A percentile compares a stretch with the other conserved stretches of the same genome.
Evolutionary conservation across 2,797 vertebrate species (phyloP).

Genomic region (Molothrus aeneus): DNA sequence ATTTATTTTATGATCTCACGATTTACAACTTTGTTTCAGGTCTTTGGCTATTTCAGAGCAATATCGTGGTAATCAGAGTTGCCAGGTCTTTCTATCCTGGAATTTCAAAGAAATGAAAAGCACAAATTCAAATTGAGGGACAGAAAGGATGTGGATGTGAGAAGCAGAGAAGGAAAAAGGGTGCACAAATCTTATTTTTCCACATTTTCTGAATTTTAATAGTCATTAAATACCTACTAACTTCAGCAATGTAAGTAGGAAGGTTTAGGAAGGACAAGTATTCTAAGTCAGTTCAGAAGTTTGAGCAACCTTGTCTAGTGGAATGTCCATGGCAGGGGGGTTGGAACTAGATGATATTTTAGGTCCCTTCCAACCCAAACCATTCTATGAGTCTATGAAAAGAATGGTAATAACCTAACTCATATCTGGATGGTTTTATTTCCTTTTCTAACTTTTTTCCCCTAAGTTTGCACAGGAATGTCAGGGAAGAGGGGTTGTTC

Average conservation of each 20-base stretch:
- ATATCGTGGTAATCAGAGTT: neutral
- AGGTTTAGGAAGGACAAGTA: neutral
- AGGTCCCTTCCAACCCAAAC: neutral
- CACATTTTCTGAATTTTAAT: neutral
- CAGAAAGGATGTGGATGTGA: neutral
- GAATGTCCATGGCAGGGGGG: accelerated
- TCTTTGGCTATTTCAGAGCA: neutral
- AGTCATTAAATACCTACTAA: neutral
- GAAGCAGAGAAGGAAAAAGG: neutral
- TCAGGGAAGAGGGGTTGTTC: neutral
- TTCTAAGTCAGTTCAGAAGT: neutral
- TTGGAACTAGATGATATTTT: neutral
- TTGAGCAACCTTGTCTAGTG: neutral
- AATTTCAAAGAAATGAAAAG: neutral
- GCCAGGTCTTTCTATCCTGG: neutral
- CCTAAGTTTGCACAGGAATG: neutral
- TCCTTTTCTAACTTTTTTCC: neutral
- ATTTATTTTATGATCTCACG: neutral
- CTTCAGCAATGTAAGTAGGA: neutral
- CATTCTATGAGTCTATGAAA: neutral
- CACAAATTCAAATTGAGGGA: neutral
- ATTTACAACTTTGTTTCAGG: neutral
- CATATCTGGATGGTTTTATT: neutral
- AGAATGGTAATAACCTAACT: neutral
- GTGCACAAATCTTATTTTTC: neutral